Base-by-base conservation (phyloP, 2,888 invertebrate species). In the Antheraea yamamai region DNA sequence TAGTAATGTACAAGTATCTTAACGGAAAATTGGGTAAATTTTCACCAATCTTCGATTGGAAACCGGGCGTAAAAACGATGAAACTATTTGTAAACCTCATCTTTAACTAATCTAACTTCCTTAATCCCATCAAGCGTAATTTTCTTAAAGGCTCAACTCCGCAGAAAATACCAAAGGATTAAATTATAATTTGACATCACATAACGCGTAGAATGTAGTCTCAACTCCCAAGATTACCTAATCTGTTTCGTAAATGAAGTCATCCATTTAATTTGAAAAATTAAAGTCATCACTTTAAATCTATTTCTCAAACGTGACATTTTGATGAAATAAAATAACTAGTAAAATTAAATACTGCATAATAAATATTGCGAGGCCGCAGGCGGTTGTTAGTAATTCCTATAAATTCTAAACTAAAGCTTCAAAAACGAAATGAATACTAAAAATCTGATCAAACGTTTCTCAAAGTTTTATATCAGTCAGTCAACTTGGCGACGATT, bases 31-130 rank as follows among this genome's bases (percentile, higher is more conserved):
- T 66, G 4, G 64, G 26, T 30, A 14, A 66, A 26, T 16, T 16
- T 16, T 16, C 26, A 30, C 0, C 14, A 26, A 66, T 66, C 61
- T 23, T 66, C 26, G 64, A 26, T 66, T 26, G 64, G 64, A 30
- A 61, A 66, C 30, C 64, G 14, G 16, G 64, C 16, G 16, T 66
- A 66, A 26, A 66, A 66, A 66, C 64, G 30, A 30, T 30, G 30
- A 16, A 66, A 66, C 30, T 66, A 66, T 66, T 66, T 66, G 64
- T 30, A 66, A 14, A 30, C 64, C 64, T 66, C 64, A 66, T 16
- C 64, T 66, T 66, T 66, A 66, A 30, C 64, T 66, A 66, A 66
- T 66, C 30, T 30, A 66, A 66, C 64, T 66, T 66, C 64, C 64
- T 66, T 66, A 26, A 66, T 66, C 16, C 30, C 16, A 12, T 66